phyloP scores from a whole-genome alignment of 2,888 invertebrate genomes.

The Cosmorhoe ocellata region DNA sequence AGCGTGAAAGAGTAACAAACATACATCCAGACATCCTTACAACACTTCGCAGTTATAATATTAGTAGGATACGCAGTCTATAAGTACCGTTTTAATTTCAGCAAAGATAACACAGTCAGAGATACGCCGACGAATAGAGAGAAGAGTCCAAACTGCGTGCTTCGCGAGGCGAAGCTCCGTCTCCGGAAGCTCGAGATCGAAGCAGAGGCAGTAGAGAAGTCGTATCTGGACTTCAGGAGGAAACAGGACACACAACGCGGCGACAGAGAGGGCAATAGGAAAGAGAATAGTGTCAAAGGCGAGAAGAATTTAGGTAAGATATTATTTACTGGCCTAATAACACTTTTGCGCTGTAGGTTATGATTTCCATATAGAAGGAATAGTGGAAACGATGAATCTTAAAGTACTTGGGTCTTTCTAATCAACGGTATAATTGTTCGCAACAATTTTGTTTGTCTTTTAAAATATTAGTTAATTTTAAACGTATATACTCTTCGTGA shows the following conservation, averaged over 20 bases:
- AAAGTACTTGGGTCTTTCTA: no score
- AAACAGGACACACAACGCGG: slow-evolving; percentile 41
- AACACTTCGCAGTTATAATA: no score
- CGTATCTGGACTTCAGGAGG: slow-evolving; percentile 68
- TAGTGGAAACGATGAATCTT: no score
- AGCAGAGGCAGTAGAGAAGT: slow-evolving; percentile 81
- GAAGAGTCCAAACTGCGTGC: slow-evolving; percentile 70
- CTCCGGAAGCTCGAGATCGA: slow-evolving; percentile 82
- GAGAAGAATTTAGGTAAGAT: background rate
- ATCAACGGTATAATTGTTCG: no score
- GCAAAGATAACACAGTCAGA: slow-evolving; percentile 36
- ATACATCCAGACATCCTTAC: no score
- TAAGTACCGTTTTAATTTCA: slow-evolving; percentile 13
- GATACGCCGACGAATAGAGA: slow-evolving; percentile 36
- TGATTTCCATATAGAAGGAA: no score
- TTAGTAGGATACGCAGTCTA: background rate
- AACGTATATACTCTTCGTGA: no score
- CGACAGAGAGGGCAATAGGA: slow-evolving; percentile 13
- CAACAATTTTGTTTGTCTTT: no score
- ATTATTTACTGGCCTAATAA: no score
- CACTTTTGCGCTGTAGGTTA: no score
- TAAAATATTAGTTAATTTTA: no score
- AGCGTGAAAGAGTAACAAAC: no score
- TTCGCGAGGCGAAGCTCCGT: slow-evolving; percentile 77
- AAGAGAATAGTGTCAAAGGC: background rate